A percentile compares a stretch with the other conserved stretches of the same genome.
phyloP scores from a whole-genome alignment of 2,113 vertebrate genomes.

The Petaurus breviceps region DNA sequence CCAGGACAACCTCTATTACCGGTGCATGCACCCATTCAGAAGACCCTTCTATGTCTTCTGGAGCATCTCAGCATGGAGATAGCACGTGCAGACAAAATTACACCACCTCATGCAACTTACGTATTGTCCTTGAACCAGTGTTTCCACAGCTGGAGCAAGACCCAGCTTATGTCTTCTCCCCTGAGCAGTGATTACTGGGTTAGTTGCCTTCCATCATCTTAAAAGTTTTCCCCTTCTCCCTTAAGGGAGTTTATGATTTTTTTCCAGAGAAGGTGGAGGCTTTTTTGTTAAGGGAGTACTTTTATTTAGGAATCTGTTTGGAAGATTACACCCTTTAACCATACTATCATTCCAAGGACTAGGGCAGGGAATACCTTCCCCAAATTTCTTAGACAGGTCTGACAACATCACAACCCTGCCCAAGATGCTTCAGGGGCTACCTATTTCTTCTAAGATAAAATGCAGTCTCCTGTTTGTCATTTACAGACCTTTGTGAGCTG shows the following conservation, averaged over 20 bases:
- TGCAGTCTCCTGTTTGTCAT: background rate
- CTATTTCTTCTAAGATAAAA: background rate
- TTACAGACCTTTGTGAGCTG: background rate
- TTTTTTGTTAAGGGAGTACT: background rate
- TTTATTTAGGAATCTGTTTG: background rate
- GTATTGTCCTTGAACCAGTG: background rate
- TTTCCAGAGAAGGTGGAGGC: background rate
- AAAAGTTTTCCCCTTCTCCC: background rate
- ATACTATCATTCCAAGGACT: no score
- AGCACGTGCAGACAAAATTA: background rate
- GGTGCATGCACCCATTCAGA: background rate
- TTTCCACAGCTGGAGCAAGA: background rate
- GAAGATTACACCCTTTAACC: background rate
- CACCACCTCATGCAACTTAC: background rate
- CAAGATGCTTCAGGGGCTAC: background rate
- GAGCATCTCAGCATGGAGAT: background rate
- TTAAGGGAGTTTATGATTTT: background rate
- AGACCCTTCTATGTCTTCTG: no score
- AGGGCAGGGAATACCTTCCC: background rate
- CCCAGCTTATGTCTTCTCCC: background rate
- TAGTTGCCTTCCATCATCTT: background rate
- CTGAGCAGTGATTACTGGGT: background rate
- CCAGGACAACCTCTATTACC: background rate
- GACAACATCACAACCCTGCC: background rate
- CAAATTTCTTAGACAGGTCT: background rate